Evolutionary conservation across 2,113 vertebrate genomes (phyloP), one percentile per base, ranked within the genome.

Genomic region (Lampris incognitus): DNA sequence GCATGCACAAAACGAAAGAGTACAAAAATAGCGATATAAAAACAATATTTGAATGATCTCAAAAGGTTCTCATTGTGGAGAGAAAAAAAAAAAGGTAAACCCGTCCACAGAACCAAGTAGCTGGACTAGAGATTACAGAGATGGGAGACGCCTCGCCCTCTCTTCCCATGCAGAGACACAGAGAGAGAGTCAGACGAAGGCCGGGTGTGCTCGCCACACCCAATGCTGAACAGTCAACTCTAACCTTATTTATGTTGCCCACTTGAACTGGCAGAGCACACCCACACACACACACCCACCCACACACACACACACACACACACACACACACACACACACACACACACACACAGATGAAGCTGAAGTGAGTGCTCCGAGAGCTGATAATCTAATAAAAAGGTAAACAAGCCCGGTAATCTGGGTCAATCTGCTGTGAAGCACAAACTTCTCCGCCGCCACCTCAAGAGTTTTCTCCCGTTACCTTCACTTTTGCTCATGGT

Each of bases 201-300:
- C 52, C 13, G 2, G 42, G 8, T 59, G 38, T 86, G 65, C 76
- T 60, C 61, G 39, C 63, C 38, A 39, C 10, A 49, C 71, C 73
- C 69, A 65, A 74, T 69, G 77, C 79, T 65, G 80, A 82, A 74
- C 40, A 63, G 59, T 79, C 79, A 56, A 71, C 59, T 69, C 76
- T 68, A 87, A 75, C 52, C 79, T 52, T 76, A 69, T 82, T 88
- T 82, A 82, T 59, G 59, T 79, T 82, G 67, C 64, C 66, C 77
- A 79, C 58, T 80, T 62, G 63, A 73, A 66, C 41, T 58, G 57
- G 66, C 76, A 79, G 37, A 37, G 1, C 5, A 62, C 61, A 74
- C 65, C 50, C 5, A 76, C 11, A 76, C 48, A 72, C 60, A 66
- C 8, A 46, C 41, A 42, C 52, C 59, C 66, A 52, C 57, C 44